Conservation (phyloP, 2,113 vertebrate species). For the Petaurus breviceps region DNA sequence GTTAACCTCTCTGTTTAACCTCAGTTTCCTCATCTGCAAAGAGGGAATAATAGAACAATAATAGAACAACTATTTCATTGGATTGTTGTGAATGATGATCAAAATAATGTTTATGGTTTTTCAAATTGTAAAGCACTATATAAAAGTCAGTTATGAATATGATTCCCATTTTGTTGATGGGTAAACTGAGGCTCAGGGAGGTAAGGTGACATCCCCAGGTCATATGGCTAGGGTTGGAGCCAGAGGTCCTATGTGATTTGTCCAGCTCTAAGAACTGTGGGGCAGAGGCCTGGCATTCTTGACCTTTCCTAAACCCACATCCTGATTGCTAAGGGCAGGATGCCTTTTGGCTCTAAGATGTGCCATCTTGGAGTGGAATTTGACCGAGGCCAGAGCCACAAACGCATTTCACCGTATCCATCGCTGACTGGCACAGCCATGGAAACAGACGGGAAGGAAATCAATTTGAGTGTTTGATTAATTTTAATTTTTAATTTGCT, state of each 20-base stretch:
- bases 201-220: not conserved
- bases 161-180: slow-evolving; percentile 12
- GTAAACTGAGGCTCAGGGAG: not conserved
- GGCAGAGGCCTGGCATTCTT: not conserved
- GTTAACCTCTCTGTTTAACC: not conserved
- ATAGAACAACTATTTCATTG: not conserved
- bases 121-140: not conserved
- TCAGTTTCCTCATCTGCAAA: not conserved
- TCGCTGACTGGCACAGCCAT: slow-evolving; percentile 61
- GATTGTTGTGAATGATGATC: not conserved
- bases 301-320: not conserved
- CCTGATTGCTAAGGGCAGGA: not conserved
- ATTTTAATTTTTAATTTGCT: slow-evolving; percentile 80
- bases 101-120: not conserved
- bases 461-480: slow-evolving; percentile 78
- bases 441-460: slow-evolving; percentile 75
- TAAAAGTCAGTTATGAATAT: not conserved
- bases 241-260: not conserved
- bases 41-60: not conserved
- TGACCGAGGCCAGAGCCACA: not conserved
- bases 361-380: not conserved
- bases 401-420: not conserved
- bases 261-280: not conserved
- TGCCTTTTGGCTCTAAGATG: not conserved
- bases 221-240: not conserved